Conservation (phyloP, 2,888 invertebrate genomes). For the Pterostichus niger region DNA sequence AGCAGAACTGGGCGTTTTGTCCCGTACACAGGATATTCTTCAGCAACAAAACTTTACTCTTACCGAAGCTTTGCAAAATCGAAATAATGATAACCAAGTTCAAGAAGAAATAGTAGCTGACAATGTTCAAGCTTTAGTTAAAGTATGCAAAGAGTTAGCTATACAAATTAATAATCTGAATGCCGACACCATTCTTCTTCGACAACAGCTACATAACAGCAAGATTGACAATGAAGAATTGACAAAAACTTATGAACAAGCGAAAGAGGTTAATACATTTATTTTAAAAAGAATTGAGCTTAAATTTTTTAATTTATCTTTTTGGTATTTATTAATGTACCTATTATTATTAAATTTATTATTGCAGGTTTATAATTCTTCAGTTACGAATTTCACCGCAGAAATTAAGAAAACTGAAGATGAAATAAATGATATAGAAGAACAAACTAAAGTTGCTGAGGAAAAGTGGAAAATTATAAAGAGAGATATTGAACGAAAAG, state of each 20-base stretch:
- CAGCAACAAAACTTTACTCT: slow-evolving; percentile 46
- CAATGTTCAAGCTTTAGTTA: slow-evolving; percentile 28
- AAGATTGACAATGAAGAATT: slow-evolving; percentile 67
- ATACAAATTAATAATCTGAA: slow-evolving; percentile 48
- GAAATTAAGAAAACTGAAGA: slow-evolving; percentile 81
- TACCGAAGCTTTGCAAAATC: slow-evolving; percentile 49
- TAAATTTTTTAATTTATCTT: not conserved
- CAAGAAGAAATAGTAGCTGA: slow-evolving; percentile 34
- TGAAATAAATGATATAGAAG: slow-evolving; percentile 79
- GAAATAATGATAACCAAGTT: slow-evolving; percentile 15
- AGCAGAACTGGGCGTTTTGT: slow-evolving; percentile 88
- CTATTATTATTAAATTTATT: not conserved
- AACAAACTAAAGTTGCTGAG: slow-evolving; percentile 79
- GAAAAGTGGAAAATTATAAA: slow-evolving; percentile 79
- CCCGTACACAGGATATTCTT: slow-evolving; percentile 87
- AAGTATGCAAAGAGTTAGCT: slow-evolving; percentile 53
- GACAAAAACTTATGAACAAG: slow-evolving; percentile 67
- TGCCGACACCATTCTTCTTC: slow-evolving; percentile 22
- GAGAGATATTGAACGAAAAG: slow-evolving; percentile 80
- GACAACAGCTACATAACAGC: slow-evolving; percentile 57
- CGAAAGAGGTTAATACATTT: slow-evolving; percentile 68
- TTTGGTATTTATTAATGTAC: not conserved
- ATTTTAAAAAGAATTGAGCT: no score
- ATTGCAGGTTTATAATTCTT: slow-evolving; percentile 81
- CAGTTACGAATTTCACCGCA: slow-evolving; percentile 79